Percentiles rank a stretch among this genome's conserved stretches.
These are phyloP conservation scores for Bombyx huttoni DNA, from an alignment of 2,888 invertebrate species.

Conservation along the genomic window DNA sequence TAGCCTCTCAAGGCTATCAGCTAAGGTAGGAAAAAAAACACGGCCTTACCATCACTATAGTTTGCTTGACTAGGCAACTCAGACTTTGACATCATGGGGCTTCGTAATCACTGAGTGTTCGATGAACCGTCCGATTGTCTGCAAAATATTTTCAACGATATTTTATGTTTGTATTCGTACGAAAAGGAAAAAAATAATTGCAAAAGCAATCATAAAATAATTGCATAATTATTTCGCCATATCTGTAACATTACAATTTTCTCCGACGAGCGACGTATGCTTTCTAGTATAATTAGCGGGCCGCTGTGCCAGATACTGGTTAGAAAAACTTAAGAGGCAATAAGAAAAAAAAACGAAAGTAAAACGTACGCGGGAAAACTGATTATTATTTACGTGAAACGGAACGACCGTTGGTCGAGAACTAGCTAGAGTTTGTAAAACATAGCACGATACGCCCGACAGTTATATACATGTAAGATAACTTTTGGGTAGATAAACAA, in stretches of 20 bases:
- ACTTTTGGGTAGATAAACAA: no score
- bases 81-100: no score
- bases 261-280: slow-evolving; percentile 9
- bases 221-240: slow-evolving; percentile 10
- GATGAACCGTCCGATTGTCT: no score
- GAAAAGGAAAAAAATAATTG: neutral
- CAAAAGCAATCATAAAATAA: slow-evolving; percentile 1
- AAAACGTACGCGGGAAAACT: neutral
- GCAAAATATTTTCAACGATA: no score
- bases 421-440: neutral
- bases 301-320: neutral
- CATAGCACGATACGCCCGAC: no score
- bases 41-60: no score
- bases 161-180: neutral
- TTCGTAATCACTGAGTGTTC: no score
- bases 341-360: neutral
- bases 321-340: neutral
- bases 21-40: no score
- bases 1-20: no score
- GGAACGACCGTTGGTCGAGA: neutral
- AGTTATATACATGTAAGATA: no score
- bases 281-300: slow-evolving; percentile 10
- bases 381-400: slow-evolving; percentile 4
- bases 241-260: slow-evolving; percentile 10
- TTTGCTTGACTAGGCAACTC: no score